Percentiles rank a stretch among this genome's conserved stretches.
Conservation (phyloP, 2,797 vertebrate genomes). For the Macropodus opercularis region DNA sequence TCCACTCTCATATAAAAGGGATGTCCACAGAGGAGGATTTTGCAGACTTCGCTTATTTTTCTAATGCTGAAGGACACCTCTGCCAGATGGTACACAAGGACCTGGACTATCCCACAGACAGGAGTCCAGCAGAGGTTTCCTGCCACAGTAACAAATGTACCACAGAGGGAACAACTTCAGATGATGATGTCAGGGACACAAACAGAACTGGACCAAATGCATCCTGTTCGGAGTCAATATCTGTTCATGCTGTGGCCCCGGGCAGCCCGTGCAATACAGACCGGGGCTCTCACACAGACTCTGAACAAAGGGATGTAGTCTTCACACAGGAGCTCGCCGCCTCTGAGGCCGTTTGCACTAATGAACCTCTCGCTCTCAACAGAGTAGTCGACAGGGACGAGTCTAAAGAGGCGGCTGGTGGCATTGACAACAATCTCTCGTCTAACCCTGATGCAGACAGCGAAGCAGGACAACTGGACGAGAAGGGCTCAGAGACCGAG, state of each 20-base stretch:
- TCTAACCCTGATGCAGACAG: constrained; percentile 23
- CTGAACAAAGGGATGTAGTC: constrained; percentile 52
- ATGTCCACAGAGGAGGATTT: constrained; percentile 81
- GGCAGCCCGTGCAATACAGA: constrained; percentile 65
- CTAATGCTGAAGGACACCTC: constrained; percentile 59
- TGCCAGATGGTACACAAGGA: constrained; percentile 57
- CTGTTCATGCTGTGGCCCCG: constrained; percentile 4
- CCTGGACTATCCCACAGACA: constrained; percentile 19
- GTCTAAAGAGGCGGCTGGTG: constrained; percentile 28
- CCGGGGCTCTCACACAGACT: constrained; percentile 49
- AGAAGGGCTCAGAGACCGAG: constrained; percentile 61
- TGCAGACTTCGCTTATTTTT: constrained; percentile 91
- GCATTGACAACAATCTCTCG: constrained; percentile 21
- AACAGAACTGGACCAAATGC: constrained; percentile 43
- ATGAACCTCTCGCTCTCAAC: constrained; percentile 31
- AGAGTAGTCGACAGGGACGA: constrained; percentile 28
- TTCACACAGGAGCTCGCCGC: constrained; percentile 16
- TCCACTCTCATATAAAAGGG: constrained; percentile 53
- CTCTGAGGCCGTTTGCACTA: constrained; percentile 49
- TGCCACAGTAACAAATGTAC: constrained; percentile 40
- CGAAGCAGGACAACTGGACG: constrained; percentile 54
- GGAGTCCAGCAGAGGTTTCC: constrained; percentile 17
- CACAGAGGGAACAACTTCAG: constrained; percentile 48
- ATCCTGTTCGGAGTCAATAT: constrained; percentile 7
- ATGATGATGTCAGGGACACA: constrained; percentile 64